A percentile compares a stretch with the other conserved stretches of the same genome.
Evolutionary conservation across 2,888 invertebrate species (phyloP).

Genomic region (Rugalucina vietnamica): DNA sequence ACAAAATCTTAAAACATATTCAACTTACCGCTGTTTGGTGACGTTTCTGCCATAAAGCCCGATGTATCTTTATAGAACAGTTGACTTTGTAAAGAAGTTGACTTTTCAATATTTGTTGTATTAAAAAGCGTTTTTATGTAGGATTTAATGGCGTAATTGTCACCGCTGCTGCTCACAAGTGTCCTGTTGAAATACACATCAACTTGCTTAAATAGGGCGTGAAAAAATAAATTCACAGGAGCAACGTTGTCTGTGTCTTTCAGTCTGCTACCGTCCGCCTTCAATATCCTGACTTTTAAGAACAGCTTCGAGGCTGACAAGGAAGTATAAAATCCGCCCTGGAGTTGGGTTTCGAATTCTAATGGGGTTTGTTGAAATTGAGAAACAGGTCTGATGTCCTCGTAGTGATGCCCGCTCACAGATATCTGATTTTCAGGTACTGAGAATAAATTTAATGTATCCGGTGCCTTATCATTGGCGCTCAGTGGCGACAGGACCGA

Average conservation of each 20-base stretch:
- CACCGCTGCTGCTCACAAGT: not conserved
- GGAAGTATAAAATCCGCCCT: not conserved
- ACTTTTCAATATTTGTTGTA: not conserved
- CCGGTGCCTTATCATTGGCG: not conserved
- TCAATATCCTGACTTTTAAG: not conserved
- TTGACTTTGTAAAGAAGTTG: not conserved
- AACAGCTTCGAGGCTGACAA: not conserved
- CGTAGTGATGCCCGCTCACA: not conserved
- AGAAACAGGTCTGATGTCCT: not conserved
- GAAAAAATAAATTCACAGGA: not conserved
- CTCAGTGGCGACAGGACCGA: not conserved
- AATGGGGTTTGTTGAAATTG: conserved; percentile 1
- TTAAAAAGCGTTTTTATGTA: not conserved
- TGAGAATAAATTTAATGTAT: not conserved
- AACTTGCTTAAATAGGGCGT: not conserved
- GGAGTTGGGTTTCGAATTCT: not conserved
- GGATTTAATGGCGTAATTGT: not conserved
- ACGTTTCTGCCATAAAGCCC: not conserved
- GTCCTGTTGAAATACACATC: not conserved
- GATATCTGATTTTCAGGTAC: not conserved
- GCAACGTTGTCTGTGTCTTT: not conserved
- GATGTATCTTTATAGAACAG: not conserved
- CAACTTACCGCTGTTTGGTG: not conserved
- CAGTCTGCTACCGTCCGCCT: not conserved
- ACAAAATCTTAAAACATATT: too few relatives aligned